Base-by-base conservation (phyloP, 2,888 invertebrate genomes). In the Xanthostigma xanthostigma region DNA sequence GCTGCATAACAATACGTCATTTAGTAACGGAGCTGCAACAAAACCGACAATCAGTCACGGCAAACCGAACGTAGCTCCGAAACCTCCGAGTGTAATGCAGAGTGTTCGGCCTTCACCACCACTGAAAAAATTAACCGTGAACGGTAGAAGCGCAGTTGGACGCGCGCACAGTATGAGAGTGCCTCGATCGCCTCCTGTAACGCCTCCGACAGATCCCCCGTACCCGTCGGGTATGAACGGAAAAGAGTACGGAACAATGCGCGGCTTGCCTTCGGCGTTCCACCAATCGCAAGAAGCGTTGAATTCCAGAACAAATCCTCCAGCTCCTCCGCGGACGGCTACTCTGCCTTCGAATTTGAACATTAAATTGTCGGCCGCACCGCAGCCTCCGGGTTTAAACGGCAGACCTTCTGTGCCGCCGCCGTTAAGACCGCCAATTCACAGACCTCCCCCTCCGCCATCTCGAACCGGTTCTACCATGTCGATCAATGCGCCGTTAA, bases 151-250 rank as follows among this genome's bases (percentile, higher is more conserved):
- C 54, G 61, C 72, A 40, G 83, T 86, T 4, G 74, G 79, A 9
- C 70, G 89, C 52, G 84, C 89, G 55, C 89, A 88, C 64, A 89
- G 89, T 64, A 85, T 90, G 86, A 75, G 85, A 64, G 75, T 82
- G 56, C 86, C 88, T 33, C 78, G 86, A 67, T 85, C 77, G 2
- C 75, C 77, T 1, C 73, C 76, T 1, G 74, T 75, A 2, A 66
- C 73, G 40, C 70, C 71, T 38, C 68, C 71, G 11, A 58, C 60
- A 2, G 38, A 37, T 10, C 42, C 41, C 10, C 42, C 51, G 12
- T 53, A 42, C 35, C 45, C 49, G 13, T 53, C 54, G 17, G 53
- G 57, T 5, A 65, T 53, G 17, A 49, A 51, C 48, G 52, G 51
- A n/a, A 53, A 51, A 43, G 51, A 69, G 50, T 68, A 66, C 56